These are phyloP conservation scores for silkworm (Bombyx mori) DNA, from an alignment of 1,140 invertebrate genomes.

Conservation along the genomic window DNA sequence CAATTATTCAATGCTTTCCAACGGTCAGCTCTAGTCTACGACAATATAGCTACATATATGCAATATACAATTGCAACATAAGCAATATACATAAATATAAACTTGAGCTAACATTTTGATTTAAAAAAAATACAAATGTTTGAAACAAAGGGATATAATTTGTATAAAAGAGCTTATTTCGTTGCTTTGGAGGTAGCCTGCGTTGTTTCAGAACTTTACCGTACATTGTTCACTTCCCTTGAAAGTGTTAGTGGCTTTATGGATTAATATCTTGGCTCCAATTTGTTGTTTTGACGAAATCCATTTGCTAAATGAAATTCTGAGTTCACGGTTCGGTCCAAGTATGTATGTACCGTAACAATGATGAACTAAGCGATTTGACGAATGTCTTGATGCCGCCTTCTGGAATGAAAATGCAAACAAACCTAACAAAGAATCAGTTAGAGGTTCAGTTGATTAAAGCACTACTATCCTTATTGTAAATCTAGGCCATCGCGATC, in stretches of 20 bases:
- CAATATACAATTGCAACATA: too few relatives aligned
- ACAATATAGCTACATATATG: too few relatives aligned
- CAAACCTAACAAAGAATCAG: too few relatives aligned
- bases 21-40: too few relatives aligned
- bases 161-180: conserved; percentile 33
- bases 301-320: conserved; percentile 2
- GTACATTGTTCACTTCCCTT: conserved; percentile 37
- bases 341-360: neutral
- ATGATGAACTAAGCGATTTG: neutral
- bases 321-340: neutral
- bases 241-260: conserved; percentile 32
- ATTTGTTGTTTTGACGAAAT: conserved; percentile 3
- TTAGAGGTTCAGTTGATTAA: too few relatives aligned
- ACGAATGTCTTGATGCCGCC: too few relatives aligned
- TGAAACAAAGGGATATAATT: conserved; percentile 14
- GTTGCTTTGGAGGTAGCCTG: conserved; percentile 33
- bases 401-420: too few relatives aligned
- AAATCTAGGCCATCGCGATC: too few relatives aligned
- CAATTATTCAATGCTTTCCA: too few relatives aligned
- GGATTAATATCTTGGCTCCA: conserved; percentile 20
- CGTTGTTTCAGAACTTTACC: conserved; percentile 45
- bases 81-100: neutral
- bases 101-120: too few relatives aligned
- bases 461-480: too few relatives aligned
- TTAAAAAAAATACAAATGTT: neutral